Base-by-base conservation (phyloP, 1,140 invertebrate genomes). In the Papilio machaon region DNA sequence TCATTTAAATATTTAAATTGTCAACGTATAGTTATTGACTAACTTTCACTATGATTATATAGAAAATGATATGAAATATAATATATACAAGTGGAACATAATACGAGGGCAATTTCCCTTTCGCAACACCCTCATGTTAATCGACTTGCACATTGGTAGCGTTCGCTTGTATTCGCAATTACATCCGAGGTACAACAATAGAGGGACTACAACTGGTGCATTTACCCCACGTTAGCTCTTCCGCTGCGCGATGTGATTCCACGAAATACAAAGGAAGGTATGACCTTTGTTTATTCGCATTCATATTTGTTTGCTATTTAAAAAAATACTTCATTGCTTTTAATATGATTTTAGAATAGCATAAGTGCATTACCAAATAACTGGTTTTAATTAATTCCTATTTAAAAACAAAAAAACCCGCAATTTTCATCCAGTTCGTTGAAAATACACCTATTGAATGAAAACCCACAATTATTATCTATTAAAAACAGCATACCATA, bases 41-140 rank as follows among this genome's bases (percentile, higher is more conserved):
- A 8, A 30, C 74, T 76, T 76, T 76, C 74, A 76, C 74, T 52
- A 47, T 74, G 74, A 49, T 52, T 7, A 76, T 49, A 76, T 76
- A 52, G 46, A 47, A 75, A 75, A 52, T 10, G 47, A 52, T 49
- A 47, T 49, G 73, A 15, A 47, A 75, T 23, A 77, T 77, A 58
- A 77, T 77, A 54, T 77, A 77, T 77, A 77, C 75, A 77, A 23
- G 75, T 77, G 58, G 76, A 82, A 73, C 82, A 84, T 75, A 80
- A 81, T 81, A 81, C 54, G 84, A 82, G 82, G 82, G 81, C 85
- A 88, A 88, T 88, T 86, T 88, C 84, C 83, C 85, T 86, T 86
- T 88, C 81, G 82, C 82, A 84, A 85, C 83, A 78, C 76, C 76
- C 84, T 82, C 81, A 76, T 80, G 84, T 85, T 83, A 87, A 87